Conservation (phyloP, 2,797 vertebrate species). For the Allobates femoralis region DNA sequence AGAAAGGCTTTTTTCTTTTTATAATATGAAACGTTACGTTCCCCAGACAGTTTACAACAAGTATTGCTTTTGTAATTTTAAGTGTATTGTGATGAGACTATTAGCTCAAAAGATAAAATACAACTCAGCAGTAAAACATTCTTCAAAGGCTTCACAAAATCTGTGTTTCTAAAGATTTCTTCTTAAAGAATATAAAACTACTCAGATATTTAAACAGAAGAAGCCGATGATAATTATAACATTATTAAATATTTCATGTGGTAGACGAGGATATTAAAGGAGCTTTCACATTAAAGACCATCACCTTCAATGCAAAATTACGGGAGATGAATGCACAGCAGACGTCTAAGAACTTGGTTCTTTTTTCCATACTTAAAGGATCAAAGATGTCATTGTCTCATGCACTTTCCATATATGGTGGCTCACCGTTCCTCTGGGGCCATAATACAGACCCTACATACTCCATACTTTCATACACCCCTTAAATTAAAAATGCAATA, state of each 20-base stretch:
- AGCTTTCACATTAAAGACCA: neutral
- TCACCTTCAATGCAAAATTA: conserved; percentile 7
- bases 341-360: neutral
- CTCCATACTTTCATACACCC: too few species aligned
- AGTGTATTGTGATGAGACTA: conserved; percentile 17
- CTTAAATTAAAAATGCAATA: too few species aligned
- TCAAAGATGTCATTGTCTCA: neutral
- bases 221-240: neutral
- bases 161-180: conserved; percentile 20
- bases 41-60: neutral
- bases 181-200: conserved; percentile 26
- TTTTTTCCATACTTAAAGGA: neutral
- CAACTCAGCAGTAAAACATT: neutral
- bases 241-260: conserved; percentile 15
- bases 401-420: neutral
- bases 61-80: conserved; percentile 3
- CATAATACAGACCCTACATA: neutral
- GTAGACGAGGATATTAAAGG: neutral
- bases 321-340: neutral
- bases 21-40: neutral
- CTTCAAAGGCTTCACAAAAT: conserved; percentile 22
- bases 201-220: neutral
- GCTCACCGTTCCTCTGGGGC: neutral
- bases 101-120: neutral
- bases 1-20: neutral